phyloP scores from a whole-genome alignment of 2,797 vertebrate genomes.

The Helostoma temminkii region DNA sequence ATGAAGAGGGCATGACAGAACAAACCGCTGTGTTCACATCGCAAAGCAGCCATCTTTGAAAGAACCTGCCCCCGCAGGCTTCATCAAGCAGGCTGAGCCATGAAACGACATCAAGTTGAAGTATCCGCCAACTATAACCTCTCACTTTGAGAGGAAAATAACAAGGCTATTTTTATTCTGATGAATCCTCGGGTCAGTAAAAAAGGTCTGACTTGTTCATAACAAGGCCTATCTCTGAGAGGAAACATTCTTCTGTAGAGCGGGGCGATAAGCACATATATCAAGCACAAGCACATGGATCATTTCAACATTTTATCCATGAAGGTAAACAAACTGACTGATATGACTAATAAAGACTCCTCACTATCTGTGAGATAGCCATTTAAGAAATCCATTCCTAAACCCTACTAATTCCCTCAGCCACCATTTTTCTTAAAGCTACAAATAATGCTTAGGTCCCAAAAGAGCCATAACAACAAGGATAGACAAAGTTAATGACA shows the following conservation, averaged over 20 bases:
- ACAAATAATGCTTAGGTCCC: neutral
- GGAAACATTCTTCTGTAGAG: slow-evolving; percentile 29
- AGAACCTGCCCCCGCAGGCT: slow-evolving; percentile 50
- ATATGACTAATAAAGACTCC: slow-evolving; percentile 29
- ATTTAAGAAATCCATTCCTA: slow-evolving; percentile 5
- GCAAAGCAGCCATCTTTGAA: slow-evolving; percentile 53
- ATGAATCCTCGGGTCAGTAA: slow-evolving; percentile 27
- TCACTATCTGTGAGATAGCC: neutral
- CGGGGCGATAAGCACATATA: slow-evolving; percentile 26
- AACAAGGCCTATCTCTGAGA: slow-evolving; percentile 33
- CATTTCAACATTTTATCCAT: slow-evolving; percentile 37
- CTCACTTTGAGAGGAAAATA: slow-evolving; percentile 36
- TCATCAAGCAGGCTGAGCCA: slow-evolving; percentile 49
- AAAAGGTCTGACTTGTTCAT: slow-evolving; percentile 45
- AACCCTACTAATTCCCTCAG: slow-evolving; percentile 1
- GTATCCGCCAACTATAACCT: slow-evolving; percentile 21
- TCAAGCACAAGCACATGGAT: slow-evolving; percentile 49
- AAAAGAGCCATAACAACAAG: slow-evolving; percentile 4
- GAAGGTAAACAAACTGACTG: slow-evolving; percentile 26
- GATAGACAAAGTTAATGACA: slow-evolving; percentile 7
- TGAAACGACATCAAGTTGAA: slow-evolving; percentile 10
- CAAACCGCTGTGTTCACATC: slow-evolving; percentile 59
- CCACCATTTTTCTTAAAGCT: neutral
- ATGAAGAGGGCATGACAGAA: slow-evolving; percentile 64
- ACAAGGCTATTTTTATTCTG: slow-evolving; percentile 50